Conservation (phyloP, 2,113 vertebrate species). For the Maccullochella peelii region DNA sequence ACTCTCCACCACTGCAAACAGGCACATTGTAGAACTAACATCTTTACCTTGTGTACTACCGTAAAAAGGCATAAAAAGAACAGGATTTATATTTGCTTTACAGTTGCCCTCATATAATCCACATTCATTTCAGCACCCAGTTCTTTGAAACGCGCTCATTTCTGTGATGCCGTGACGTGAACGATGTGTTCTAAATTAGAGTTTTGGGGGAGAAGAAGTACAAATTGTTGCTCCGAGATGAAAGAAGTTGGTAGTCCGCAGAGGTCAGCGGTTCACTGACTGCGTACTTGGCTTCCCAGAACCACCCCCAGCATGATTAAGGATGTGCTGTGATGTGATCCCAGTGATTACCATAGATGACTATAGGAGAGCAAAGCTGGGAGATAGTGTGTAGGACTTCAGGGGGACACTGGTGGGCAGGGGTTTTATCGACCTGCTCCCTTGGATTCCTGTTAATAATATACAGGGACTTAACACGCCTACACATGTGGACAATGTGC, state of each 20-base stretch:
- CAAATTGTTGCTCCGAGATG: slow-evolving; percentile 59
- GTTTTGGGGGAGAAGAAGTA: slow-evolving; percentile 33
- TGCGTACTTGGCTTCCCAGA: slow-evolving; percentile 59
- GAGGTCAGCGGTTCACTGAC: slow-evolving; percentile 66
- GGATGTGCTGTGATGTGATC: slow-evolving; percentile 74
- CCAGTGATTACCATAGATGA: slow-evolving; percentile 75
- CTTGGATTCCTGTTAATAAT: slow-evolving; percentile 79
- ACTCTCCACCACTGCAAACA: background rate
- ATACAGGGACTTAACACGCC: slow-evolving; percentile 76
- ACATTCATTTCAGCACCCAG: background rate
- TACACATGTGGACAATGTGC: slow-evolving; percentile 70
- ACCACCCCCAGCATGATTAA: slow-evolving; percentile 80
- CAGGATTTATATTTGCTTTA: slow-evolving; percentile 10
- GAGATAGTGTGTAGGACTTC: slow-evolving; percentile 73
- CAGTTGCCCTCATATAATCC: background rate
- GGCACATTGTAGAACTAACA: background rate
- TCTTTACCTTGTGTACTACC: background rate
- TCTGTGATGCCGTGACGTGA: slow-evolving; percentile 27
- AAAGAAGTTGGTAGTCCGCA: slow-evolving; percentile 55
- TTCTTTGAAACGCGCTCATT: slow-evolving; percentile 23
- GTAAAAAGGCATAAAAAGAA: slow-evolving; percentile 17
- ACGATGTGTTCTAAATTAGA: slow-evolving; percentile 37
- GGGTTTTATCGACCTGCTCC: slow-evolving; percentile 75
- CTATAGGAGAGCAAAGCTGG: slow-evolving; percentile 62
- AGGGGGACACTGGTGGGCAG: slow-evolving; percentile 74